Percentiles rank a stretch among this genome's conserved stretches.
phyloP scores from a whole-genome alignment of 2,888 invertebrate species.

The Diogma glabrata region DNA sequence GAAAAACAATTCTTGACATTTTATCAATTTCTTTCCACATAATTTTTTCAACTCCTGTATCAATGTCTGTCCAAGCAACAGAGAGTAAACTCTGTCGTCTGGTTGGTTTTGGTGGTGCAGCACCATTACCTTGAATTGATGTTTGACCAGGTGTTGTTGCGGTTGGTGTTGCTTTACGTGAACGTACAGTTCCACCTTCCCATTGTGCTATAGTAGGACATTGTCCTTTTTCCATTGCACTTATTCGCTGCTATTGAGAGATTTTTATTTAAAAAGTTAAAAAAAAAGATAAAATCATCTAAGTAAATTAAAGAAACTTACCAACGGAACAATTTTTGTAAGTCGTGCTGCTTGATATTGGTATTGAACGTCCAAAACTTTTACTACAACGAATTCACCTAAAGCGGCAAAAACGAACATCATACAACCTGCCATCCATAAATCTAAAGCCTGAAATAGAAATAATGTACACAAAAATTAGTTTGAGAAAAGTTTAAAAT shows the following conservation, averaged over 20 bases:
- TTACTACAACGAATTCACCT: conserved; percentile 72
- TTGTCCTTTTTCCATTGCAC: conserved; percentile 52
- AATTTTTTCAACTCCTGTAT: conserved; percentile 59
- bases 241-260: conserved; percentile 45
- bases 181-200: conserved; percentile 49
- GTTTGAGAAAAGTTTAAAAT: conserved; percentile 11
- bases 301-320: conserved; percentile 1
- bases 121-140: conserved; percentile 37
- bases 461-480: conserved; percentile 22
- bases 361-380: conserved; percentile 65
- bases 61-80: conserved; percentile 52
- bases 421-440: conserved; percentile 87
- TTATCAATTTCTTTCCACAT: conserved; percentile 70
- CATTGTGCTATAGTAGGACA: conserved; percentile 55
- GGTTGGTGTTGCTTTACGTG: conserved; percentile 43
- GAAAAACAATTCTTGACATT: conserved; percentile 63
- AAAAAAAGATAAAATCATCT: conserved; percentile 1
- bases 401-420: conserved; percentile 74
- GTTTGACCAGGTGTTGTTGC: conserved; percentile 38
- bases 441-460: conserved; percentile 70
- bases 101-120: conserved; percentile 28
- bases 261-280: conserved; percentile 11
- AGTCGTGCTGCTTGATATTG: conserved; percentile 47
- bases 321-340: conserved; percentile 33
- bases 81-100: conserved; percentile 37